Evolutionary conservation across 1,140 invertebrate genomes (phyloP).

Genomic region (Brachionus manjavacas): DNA sequence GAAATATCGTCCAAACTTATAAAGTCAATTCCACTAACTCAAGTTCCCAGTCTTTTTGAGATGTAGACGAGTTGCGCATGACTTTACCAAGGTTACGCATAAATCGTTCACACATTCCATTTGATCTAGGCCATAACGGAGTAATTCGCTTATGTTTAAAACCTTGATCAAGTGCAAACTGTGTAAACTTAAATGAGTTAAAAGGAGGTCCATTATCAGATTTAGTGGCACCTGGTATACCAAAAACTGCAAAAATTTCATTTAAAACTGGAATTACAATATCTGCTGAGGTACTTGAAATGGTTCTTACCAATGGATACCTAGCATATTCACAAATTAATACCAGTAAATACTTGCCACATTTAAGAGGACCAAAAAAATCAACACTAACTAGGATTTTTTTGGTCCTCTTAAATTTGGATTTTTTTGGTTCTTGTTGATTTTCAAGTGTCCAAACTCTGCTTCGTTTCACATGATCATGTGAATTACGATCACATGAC

Average conservation of each 20-base stretch:
- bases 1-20: too few relatives aligned
- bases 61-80: too few relatives aligned
- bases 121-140: constrained; percentile 41
- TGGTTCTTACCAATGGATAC: constrained; percentile 47
- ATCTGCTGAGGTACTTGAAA: constrained; percentile 42
- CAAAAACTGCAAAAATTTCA: constrained; percentile 44
- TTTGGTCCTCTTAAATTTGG: too few relatives aligned
- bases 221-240: constrained; percentile 42
- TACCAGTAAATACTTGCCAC: too few relatives aligned
- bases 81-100: not conserved
- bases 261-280: constrained; percentile 39
- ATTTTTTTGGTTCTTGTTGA: too few relatives aligned
- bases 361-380: too few relatives aligned
- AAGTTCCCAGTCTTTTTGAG: too few relatives aligned
- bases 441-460: too few relatives aligned
- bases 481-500: too few relatives aligned
- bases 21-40: too few relatives aligned
- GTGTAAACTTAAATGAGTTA: constrained; percentile 39
- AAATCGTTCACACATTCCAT: constrained; percentile 43
- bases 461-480: too few relatives aligned
- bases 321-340: constrained; percentile 44
- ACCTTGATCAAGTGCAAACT: constrained; percentile 41
- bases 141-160: constrained; percentile 44
- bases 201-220: constrained; percentile 45
- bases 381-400: too few relatives aligned